A percentile compares a stretch with the other conserved stretches of the same genome.
phyloP scores from a whole-genome alignment of 2,113 vertebrate genomes.

The Junco hyemalis region DNA sequence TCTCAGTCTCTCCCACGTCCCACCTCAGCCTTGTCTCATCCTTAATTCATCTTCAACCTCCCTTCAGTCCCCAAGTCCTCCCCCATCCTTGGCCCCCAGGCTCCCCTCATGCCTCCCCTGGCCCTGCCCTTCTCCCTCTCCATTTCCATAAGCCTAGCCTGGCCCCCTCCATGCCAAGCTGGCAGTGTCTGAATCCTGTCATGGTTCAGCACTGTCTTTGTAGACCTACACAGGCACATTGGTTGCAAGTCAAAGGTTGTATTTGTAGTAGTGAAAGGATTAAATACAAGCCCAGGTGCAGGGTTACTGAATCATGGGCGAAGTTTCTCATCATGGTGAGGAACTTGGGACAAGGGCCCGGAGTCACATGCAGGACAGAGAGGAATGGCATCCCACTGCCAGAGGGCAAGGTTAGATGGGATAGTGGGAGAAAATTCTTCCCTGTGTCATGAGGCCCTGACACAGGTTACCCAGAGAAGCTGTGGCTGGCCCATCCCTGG shows the following conservation, averaged over 20 bases:
- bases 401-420: background rate
- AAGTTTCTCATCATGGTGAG: background rate
- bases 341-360: background rate
- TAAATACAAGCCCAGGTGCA: too few relatives aligned
- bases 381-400: background rate
- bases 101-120: background rate
- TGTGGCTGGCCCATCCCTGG: background rate
- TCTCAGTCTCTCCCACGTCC: background rate
- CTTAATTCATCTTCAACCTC: background rate
- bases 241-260: background rate
- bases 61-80: background rate
- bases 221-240: fast-evolving
- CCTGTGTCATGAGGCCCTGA: background rate
- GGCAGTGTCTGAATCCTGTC: background rate
- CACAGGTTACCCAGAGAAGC: background rate
- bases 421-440: background rate
- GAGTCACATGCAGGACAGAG: background rate
- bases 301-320: background rate
- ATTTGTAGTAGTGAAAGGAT: background rate
- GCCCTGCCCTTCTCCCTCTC: background rate
- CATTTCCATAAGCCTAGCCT: background rate
- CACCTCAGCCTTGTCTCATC: background rate
- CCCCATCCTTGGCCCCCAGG: background rate
- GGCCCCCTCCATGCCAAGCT: background rate
- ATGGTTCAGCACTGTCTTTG: background rate